Evolutionary conservation across 1,140 invertebrate species (phyloP).

Genomic region (Bursaphelenchus mucronatus): DNA sequence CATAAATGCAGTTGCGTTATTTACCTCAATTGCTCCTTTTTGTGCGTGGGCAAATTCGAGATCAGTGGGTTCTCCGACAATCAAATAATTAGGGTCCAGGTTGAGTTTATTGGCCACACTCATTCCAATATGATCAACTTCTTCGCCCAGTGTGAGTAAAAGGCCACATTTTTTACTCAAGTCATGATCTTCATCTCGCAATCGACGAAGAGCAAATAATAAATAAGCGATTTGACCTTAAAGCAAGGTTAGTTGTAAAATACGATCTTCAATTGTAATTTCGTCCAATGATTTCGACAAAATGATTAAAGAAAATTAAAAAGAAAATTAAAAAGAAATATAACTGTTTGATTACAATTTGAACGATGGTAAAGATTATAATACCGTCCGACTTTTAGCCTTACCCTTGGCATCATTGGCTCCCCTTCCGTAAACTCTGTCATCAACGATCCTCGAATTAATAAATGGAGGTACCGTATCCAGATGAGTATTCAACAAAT

Average conservation of each 20-base stretch:
- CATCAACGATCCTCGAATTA: slow-evolving; percentile 26
- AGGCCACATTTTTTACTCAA: slow-evolving; percentile 37
- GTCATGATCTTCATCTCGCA: slow-evolving; percentile 27
- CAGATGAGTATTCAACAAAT: slow-evolving; percentile 31
- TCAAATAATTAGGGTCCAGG: slow-evolving; percentile 32
- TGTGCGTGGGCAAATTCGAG: slow-evolving; percentile 43
- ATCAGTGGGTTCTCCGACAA: slow-evolving; percentile 48
- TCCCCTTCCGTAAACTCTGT: slow-evolving; percentile 41
- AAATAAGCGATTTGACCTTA: slow-evolving; percentile 41
- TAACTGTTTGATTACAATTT: no score
- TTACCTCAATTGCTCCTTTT: slow-evolving; percentile 46
- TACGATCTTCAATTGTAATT: slow-evolving; percentile 6
- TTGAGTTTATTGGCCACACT: slow-evolving; percentile 41
- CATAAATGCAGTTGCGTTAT: not conserved
- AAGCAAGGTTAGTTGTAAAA: not conserved
- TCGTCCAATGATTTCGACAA: no score
- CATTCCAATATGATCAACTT: slow-evolving; percentile 51
- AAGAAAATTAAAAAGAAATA: no score
- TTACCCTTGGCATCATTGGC: slow-evolving; percentile 42
- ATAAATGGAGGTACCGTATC: slow-evolving; percentile 52
- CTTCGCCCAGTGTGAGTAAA: slow-evolving; percentile 47
- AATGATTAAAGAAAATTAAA: no score
- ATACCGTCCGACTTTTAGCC: not conserved
- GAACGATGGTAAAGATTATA: no score
- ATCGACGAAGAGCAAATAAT: slow-evolving; percentile 32